phyloP scores from a whole-genome alignment of 2,888 invertebrate species.

The Himalopsyche tibetana region DNA sequence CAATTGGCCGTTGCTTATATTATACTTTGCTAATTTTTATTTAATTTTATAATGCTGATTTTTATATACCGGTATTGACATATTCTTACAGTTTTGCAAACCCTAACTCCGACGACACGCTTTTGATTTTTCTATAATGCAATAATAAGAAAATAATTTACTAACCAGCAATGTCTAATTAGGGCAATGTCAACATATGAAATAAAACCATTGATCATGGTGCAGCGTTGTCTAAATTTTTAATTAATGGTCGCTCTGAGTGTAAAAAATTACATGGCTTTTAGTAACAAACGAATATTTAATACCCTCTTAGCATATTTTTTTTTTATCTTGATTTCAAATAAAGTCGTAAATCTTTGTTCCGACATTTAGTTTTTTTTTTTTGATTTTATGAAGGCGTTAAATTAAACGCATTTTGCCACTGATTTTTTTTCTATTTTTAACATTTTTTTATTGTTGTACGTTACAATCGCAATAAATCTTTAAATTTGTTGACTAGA shows the following conservation, averaged over 20 bases:
- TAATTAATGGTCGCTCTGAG: conserved; percentile 9
- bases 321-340: conserved; percentile 25
- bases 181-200: conserved; percentile 18
- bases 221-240: conserved; percentile 10
- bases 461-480: not conserved
- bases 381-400: conserved; percentile 19
- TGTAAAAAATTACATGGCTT: conserved; percentile 34
- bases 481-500: conserved; percentile 26
- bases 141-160: not conserved
- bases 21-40: too few species aligned
- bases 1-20: too few species aligned
- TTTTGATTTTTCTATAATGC: too few species aligned
- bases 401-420: conserved; percentile 21
- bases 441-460: conserved; percentile 5
- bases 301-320: conserved; percentile 9
- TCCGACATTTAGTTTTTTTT: conserved; percentile 11
- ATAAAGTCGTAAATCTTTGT: conserved; percentile 29
- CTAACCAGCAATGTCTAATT: not conserved
- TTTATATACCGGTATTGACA: too few species aligned
- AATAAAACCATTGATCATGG: conserved; percentile 17
- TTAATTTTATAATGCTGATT: too few species aligned
- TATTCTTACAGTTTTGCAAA: too few species aligned
- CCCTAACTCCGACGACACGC: too few species aligned
- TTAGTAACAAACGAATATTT: conserved; percentile 15
- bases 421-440: conserved; percentile 22